Conservation (phyloP, 1,140 invertebrate species). For the Platyura marginata region DNA sequence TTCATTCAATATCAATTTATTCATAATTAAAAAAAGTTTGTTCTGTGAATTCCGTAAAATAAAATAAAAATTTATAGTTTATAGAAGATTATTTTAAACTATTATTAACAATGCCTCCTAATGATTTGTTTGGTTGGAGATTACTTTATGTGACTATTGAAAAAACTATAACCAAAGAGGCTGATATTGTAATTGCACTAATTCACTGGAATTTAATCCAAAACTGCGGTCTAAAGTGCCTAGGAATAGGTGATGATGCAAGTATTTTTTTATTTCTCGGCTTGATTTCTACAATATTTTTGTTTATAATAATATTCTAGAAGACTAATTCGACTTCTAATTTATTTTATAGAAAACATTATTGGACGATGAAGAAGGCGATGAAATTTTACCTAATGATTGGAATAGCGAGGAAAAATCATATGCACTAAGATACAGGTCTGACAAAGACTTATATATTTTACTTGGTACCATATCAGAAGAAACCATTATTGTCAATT, state of each 20-base stretch:
- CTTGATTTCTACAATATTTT: too few species aligned
- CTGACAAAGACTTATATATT: neutral
- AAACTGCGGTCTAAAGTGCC: neutral
- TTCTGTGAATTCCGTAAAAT: too few species aligned
- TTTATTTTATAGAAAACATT: neutral
- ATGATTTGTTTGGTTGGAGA: too few species aligned
- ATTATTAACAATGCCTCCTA: too few species aligned
- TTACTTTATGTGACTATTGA: too few species aligned
- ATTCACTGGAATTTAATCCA: too few species aligned
- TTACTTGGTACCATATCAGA: neutral
- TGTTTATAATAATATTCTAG: neutral
- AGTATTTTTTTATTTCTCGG: neutral
- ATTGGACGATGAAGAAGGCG: neutral
- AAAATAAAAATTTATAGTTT: too few species aligned
- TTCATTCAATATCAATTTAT: too few species aligned
- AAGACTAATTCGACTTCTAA: neutral
- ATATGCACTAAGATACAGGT: neutral
- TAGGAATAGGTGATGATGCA: neutral
- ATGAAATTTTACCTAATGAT: neutral
- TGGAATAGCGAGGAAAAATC: neutral
- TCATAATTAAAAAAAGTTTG: too few species aligned
- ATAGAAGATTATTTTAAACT: too few species aligned
- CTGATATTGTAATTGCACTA: too few species aligned
- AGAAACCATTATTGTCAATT: neutral
- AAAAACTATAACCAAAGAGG: too few species aligned